Evolutionary conservation across 2,888 invertebrate species (phyloP).

Genomic region (Geophilus truncorum): DNA sequence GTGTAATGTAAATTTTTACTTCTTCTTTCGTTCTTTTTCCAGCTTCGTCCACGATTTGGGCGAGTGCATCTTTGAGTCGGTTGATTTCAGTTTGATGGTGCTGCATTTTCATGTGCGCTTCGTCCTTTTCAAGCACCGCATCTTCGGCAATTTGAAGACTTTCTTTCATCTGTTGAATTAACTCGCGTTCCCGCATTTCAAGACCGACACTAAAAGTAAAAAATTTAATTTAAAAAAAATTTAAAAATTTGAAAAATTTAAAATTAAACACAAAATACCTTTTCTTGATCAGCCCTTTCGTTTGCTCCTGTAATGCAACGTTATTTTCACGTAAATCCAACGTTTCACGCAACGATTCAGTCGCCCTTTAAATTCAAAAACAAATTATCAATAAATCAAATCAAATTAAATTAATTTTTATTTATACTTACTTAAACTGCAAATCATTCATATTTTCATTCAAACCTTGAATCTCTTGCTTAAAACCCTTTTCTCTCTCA

Average conservation of each 20-base stretch:
- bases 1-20: neutral
- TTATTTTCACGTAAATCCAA: neutral
- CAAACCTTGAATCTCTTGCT: neutral
- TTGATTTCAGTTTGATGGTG: neutral
- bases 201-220: neutral
- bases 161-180: conserved; percentile 22
- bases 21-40: conserved; percentile 10
- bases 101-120: neutral
- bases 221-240: neutral
- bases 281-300: neutral
- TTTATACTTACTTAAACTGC: neutral
- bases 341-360: neutral
- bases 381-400: no score
- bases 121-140: conserved; percentile 28
- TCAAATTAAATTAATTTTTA: no score
- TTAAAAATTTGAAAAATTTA: neutral
- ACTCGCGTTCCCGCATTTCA: neutral
- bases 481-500: neutral
- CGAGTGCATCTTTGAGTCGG: neutral
- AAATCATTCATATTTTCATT: neutral
- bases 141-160: conserved; percentile 22
- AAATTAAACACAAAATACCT: neutral
- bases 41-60: conserved; percentile 10
- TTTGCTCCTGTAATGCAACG: neutral
- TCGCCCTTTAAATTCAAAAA: no score